phyloP scores from a whole-genome alignment of 2,888 invertebrate species.

The Proisotoma minuta region DNA sequence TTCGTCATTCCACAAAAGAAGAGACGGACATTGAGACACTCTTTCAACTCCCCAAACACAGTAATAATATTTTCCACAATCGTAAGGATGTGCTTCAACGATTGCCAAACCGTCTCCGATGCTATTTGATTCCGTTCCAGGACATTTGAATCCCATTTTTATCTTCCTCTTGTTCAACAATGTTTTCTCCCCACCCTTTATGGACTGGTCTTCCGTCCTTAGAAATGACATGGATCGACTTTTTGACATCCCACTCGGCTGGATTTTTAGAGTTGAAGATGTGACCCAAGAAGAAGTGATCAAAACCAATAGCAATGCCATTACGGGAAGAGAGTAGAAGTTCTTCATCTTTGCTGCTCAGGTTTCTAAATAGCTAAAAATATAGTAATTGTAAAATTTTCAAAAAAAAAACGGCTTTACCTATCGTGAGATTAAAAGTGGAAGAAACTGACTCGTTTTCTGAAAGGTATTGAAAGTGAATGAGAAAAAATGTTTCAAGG shows the following conservation, averaged over 20 bases:
- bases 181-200: background rate
- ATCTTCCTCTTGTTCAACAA: background rate
- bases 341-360: too few relatives aligned
- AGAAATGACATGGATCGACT: background rate
- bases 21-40: slow-evolving; percentile 15
- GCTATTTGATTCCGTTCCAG: background rate
- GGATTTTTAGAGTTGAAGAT: background rate
- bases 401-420: too few relatives aligned
- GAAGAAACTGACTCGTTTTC: too few relatives aligned
- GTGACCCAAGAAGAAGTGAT: background rate
- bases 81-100: slow-evolving; percentile 20
- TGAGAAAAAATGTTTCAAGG: too few relatives aligned
- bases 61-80: slow-evolving; percentile 21
- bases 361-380: too few relatives aligned
- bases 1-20: slow-evolving; percentile 22
- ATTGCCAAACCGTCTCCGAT: slow-evolving; percentile 8
- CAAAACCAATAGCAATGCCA: too few relatives aligned
- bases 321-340: too few relatives aligned
- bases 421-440: too few relatives aligned
- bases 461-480: too few relatives aligned
- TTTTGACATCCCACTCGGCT: background rate
- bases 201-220: background rate
- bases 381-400: too few relatives aligned
- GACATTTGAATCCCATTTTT: slow-evolving; percentile 1
- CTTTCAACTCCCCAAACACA: slow-evolving; percentile 23